These are phyloP conservation scores for Misgurnus anguillicaudatus DNA, from an alignment of 2,113 vertebrate species.

Conservation along the genomic window DNA sequence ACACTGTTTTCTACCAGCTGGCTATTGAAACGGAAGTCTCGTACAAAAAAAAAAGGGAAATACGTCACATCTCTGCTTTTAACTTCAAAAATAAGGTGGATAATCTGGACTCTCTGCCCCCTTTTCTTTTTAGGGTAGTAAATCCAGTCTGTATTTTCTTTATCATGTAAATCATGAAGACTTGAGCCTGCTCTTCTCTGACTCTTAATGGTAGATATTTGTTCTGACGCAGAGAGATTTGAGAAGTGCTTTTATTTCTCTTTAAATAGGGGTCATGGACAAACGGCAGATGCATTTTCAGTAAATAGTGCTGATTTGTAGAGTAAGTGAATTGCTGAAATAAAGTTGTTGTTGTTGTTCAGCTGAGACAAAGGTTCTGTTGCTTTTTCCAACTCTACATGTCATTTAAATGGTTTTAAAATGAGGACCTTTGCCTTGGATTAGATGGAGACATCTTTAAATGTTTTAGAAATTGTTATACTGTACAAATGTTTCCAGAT, in stretches of 20 bases:
- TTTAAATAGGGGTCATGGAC: slow-evolving; percentile 13
- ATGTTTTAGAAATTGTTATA: neutral
- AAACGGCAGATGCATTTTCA: neutral
- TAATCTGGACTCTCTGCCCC: too few relatives aligned
- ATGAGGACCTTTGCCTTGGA: too few relatives aligned
- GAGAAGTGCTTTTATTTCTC: slow-evolving; percentile 8
- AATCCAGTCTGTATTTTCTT: neutral
- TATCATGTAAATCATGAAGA: slow-evolving; percentile 41
- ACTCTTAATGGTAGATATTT: slow-evolving; percentile 36
- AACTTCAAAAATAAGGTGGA: too few relatives aligned
- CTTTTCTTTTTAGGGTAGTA: too few relatives aligned
- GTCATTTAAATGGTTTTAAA: neutral
- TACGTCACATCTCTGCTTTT: too few relatives aligned
- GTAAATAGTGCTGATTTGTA: neutral
- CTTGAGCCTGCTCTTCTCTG: slow-evolving; percentile 48
- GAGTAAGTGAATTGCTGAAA: neutral
- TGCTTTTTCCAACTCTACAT: neutral
- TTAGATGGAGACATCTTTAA: too few relatives aligned
- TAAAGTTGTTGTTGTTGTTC: neutral
- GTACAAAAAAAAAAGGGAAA: too few relatives aligned
- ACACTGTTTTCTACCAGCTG: too few relatives aligned
- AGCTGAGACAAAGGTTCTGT: neutral
- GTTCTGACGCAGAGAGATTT: neutral
- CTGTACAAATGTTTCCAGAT: neutral
- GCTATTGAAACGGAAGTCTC: too few relatives aligned